Percentiles rank a stretch among this genome's conserved stretches.
phyloP scores from a whole-genome alignment of 2,113 vertebrate species.

The Callionymus lyra region DNA sequence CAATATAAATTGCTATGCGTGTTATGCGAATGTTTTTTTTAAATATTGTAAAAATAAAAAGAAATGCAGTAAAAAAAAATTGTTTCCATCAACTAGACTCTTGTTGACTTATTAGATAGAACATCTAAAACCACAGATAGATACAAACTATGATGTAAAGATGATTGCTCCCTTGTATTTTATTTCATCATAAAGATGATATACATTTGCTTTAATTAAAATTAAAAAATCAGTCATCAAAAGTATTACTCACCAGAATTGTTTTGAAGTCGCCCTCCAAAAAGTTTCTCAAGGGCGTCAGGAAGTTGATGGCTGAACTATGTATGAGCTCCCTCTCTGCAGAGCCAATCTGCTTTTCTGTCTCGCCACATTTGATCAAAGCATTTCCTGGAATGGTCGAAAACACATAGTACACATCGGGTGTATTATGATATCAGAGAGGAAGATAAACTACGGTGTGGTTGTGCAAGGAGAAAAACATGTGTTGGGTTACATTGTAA shows the following conservation, averaged over 20 bases:
- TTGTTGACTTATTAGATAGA: not conserved
- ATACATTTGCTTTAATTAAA: not conserved
- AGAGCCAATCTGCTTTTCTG: conserved; percentile 87
- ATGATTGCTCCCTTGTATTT: no score
- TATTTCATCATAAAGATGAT: no score
- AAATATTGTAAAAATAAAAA: not conserved
- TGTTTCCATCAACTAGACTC: not conserved
- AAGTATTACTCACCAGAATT: conserved; percentile 79
- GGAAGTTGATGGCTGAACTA: conserved; percentile 90
- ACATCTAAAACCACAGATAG: no score
- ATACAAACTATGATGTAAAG: no score
- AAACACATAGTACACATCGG: conserved; percentile 14
- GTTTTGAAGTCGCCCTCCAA: conserved; percentile 98
- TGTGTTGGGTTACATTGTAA: no score
- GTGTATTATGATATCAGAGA: not conserved
- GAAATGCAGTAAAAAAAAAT: not conserved
- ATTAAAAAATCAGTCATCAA: not conserved
- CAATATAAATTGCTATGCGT: no score
- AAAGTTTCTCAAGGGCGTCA: conserved; percentile 94
- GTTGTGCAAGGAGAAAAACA: not conserved
- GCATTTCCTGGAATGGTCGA: conserved; percentile 79
- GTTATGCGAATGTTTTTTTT: no score
- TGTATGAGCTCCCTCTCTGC: conserved; percentile 94
- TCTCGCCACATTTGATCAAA: conserved; percentile 94
- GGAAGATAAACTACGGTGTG: not conserved